Evolutionary conservation across 2,797 vertebrate genomes (phyloP), one percentile per base, ranked within the genome.

Genomic region (Pogonophryne albipinna): DNA sequence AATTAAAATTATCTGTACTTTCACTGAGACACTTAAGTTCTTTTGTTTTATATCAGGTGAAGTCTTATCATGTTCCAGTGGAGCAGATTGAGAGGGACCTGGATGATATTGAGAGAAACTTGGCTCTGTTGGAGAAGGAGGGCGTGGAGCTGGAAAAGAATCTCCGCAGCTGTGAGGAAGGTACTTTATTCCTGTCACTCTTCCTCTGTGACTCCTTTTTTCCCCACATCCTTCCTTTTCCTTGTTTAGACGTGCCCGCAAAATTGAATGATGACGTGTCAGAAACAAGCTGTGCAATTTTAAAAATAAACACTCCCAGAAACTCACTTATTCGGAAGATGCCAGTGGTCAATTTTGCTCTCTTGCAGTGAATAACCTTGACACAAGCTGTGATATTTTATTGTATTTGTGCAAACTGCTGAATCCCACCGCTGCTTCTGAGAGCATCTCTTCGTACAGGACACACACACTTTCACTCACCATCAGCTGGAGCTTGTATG

Each of bases 71-170:
- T 46, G 27, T 98, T 63, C 92, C 95, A 0, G 85, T 92, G 72
- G 95, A 96, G 67, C 93, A 97, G 78, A 97, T 99, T 63, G 95
- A 96, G 83, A 85, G 63, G 59, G 95, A 97, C 80, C 89, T 98
- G 70, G 59, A 60, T 68, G 91, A 93, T 65, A 98, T 99, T 0
- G 96, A 97, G 93, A 91, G 76, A 53, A 93, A 95, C 79, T 85
- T 99, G 92, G 96, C 95, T 0, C 75, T 86, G 31, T 78, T 99
- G 93, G 98, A 99, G 78, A 89, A 89, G 83, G 92, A 93, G 60
- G 98, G 98, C 0, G 95, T 99, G 60, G 95, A 95, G 65, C 89
- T 99, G 93, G 98, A 99, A 87, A 95, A 94, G 88, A 94, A 88
- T 34, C 95, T 99, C 31, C 95, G 98, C 27, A 83, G 85, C 56